These are phyloP conservation scores for Siphlonurus alternatus DNA, from an alignment of 2,888 invertebrate species.

Conservation along the genomic window DNA sequence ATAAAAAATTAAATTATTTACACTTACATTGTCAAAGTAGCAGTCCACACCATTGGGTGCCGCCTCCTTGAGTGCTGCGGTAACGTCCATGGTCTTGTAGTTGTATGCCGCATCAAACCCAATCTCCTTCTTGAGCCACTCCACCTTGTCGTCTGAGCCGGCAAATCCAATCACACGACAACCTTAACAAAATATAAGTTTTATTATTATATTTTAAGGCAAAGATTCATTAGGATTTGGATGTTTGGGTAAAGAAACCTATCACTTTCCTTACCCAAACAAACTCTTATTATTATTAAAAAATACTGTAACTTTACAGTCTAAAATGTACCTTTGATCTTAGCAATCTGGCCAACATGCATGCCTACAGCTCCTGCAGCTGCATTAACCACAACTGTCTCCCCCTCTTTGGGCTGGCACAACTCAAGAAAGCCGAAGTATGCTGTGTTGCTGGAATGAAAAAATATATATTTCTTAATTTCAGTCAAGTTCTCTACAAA, in stretches of 20 bases:
- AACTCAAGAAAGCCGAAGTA: constrained; percentile 56
- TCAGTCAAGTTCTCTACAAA: too few relatives aligned
- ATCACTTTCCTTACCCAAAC: too few relatives aligned
- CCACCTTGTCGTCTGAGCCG: constrained; percentile 52
- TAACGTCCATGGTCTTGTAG: constrained; percentile 44
- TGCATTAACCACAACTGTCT: constrained; percentile 52
- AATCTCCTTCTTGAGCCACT: constrained; percentile 45
- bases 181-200: constrained; percentile 23
- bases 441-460: constrained; percentile 45
- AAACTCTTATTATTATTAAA: too few relatives aligned
- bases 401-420: constrained; percentile 50
- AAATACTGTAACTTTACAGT: too few relatives aligned
- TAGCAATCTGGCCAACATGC: constrained; percentile 62
- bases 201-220: neutral
- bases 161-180: constrained; percentile 53
- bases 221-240: too few relatives aligned
- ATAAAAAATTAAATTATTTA: constrained; percentile 2
- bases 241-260: too few relatives aligned
- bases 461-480: neutral
- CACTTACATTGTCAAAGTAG: constrained; percentile 57
- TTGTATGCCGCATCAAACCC: constrained; percentile 52
- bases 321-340: constrained; percentile 36
- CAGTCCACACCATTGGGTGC: constrained; percentile 57
- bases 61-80: constrained; percentile 34
- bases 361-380: constrained; percentile 71